Percentiles rank a stretch among this genome's conserved stretches.
Evolutionary conservation across 2,113 vertebrate genomes (phyloP).

Genomic region (Urocynchramus pylzowi): DNA sequence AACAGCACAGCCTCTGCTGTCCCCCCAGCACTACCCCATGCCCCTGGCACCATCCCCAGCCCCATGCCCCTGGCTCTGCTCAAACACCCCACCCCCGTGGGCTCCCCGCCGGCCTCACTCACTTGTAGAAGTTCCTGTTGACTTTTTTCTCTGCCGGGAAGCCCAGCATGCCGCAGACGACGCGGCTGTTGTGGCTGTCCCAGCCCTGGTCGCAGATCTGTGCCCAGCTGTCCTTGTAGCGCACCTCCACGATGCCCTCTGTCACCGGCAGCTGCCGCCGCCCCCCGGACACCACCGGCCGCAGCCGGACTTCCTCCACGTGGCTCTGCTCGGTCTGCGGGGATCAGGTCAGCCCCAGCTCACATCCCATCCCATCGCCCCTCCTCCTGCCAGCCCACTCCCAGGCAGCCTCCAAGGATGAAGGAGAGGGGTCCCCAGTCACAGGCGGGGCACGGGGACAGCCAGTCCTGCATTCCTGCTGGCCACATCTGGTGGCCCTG

Average conservation of each 20-base stretch:
- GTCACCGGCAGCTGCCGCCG: slow-evolving; percentile 78
- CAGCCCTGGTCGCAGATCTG: slow-evolving; percentile 90
- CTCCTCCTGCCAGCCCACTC: neutral
- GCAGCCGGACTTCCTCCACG: slow-evolving; percentile 87
- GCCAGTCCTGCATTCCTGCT: neutral
- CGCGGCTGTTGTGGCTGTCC: slow-evolving; percentile 83
- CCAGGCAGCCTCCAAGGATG: neutral
- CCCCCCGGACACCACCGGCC: slow-evolving; percentile 71
- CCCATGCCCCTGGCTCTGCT: fast-evolving
- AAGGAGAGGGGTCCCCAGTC: too few relatives aligned
- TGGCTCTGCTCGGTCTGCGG: slow-evolving; percentile 80
- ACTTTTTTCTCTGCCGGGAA: slow-evolving; percentile 89
- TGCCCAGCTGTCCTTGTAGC: slow-evolving; percentile 81
- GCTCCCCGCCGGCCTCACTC: neutral
- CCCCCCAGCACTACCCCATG: neutral
- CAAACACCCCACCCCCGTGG: fast-evolving
- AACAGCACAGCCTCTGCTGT: neutral
- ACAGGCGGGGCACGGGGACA: neutral
- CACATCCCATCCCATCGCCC: fast-evolving
- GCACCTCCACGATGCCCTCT: slow-evolving; percentile 91
- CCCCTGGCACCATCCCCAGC: neutral
- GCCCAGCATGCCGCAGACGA: slow-evolving; percentile 94
- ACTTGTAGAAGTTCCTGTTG: slow-evolving; percentile 97
- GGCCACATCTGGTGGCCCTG: neutral
- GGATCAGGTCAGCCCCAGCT: neutral